These are phyloP conservation scores for Sericinus montela DNA, from an alignment of 2,888 invertebrate species.

Conservation along the genomic window DNA sequence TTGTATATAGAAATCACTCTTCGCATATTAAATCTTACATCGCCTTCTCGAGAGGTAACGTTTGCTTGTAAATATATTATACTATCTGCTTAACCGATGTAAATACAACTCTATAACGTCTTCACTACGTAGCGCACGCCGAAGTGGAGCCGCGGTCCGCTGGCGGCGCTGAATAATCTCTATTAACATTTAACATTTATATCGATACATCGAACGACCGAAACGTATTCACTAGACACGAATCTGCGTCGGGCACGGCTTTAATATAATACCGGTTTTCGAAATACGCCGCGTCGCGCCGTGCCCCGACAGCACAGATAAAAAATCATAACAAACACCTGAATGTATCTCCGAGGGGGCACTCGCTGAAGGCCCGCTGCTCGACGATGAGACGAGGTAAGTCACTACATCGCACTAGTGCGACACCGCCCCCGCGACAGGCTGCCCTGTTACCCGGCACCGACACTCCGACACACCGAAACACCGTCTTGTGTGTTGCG, in stretches of 20 bases:
- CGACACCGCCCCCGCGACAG: not conserved
- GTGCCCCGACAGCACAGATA: not conserved
- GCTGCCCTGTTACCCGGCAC: no score
- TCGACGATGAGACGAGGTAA: not conserved
- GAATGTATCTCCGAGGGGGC: not conserved
- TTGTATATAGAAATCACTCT: not conserved
- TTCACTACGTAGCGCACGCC: not conserved
- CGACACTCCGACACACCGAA: no score
- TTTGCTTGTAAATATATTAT: slow-evolving; percentile 13
- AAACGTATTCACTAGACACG: not conserved
- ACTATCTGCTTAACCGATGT: slow-evolving; percentile 5
- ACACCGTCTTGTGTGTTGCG: no score
- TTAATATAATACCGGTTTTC: not conserved
- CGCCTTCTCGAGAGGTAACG: not conserved
- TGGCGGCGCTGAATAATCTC: not conserved
- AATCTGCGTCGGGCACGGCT: not conserved
- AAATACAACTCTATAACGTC: not conserved
- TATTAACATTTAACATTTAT: slow-evolving; percentile 35
- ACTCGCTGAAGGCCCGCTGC: not conserved
- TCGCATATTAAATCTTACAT: not conserved
- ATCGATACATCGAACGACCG: slow-evolving; percentile 26
- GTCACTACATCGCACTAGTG: not conserved
- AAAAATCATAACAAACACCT: not conserved
- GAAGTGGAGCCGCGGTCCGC: not conserved
- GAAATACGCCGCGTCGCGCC: not conserved